Percentiles rank a stretch among this genome's conserved stretches.
Conservation (phyloP, 2,113 vertebrate species). For the Cyanoderma ruficeps region DNA sequence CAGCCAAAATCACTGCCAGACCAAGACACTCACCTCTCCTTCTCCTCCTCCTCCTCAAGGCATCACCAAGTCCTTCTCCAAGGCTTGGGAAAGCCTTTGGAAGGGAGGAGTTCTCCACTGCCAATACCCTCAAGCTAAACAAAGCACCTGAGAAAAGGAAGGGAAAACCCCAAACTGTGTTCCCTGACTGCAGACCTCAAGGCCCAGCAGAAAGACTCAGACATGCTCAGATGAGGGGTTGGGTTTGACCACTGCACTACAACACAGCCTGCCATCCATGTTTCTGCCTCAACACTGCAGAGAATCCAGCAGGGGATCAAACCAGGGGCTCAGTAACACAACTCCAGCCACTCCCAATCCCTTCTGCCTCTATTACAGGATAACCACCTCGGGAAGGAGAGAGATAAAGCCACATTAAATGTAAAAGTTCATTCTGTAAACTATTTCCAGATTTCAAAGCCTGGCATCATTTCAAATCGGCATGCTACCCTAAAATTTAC, state of each 20-base stretch:
- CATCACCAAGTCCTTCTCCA: neutral
- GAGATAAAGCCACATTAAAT: slow-evolving; percentile 16
- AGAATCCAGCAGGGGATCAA: neutral
- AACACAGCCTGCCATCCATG: neutral
- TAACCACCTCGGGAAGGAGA: slow-evolving; percentile 23
- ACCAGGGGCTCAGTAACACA: neutral
- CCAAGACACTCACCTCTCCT: neutral
- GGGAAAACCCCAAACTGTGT: neutral
- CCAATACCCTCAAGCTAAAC: neutral
- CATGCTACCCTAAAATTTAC: slow-evolving; percentile 41
- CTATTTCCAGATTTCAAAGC: slow-evolving; percentile 53
- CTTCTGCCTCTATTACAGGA: neutral
- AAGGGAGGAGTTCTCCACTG: neutral
- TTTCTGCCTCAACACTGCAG: neutral
- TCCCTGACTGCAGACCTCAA: neutral
- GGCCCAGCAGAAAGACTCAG: neutral
- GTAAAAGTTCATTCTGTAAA: slow-evolving; percentile 26
- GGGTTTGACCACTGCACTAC: neutral
- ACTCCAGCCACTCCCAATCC: neutral
- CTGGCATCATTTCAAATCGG: slow-evolving; percentile 6
- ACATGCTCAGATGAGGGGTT: accelerated
- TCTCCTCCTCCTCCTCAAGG: neutral
- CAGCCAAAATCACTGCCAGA: neutral
- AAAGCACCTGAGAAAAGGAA: neutral
- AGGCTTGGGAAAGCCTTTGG: neutral